These are phyloP conservation scores for Ginglymostoma cirratum DNA, from an alignment of 2,113 vertebrate species.

Conservation along the genomic window DNA sequence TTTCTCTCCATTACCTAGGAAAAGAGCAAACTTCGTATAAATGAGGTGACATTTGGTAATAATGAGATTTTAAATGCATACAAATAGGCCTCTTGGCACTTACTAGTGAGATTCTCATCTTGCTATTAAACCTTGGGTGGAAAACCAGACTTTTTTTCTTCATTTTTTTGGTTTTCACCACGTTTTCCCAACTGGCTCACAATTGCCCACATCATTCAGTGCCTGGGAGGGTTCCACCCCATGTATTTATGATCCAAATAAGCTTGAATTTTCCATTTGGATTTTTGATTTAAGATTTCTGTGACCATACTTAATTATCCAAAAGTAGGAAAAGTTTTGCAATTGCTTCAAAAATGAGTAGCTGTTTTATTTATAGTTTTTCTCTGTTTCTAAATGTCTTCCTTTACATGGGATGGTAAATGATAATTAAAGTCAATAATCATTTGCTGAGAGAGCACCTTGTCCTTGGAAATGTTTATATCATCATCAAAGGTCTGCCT, in stretches of 20 bases:
- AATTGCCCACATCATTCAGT: no score
- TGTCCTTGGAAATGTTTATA: constrained; percentile 84
- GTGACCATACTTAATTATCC: background rate
- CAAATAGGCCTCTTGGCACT: no score
- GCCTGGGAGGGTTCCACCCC: no score
- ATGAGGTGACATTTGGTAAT: no score
- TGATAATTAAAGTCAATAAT: constrained; percentile 93
- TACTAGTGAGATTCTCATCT: no score
- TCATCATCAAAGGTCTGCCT: constrained; percentile 98
- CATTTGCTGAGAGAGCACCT: constrained; percentile 96
- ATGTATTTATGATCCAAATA: background rate
- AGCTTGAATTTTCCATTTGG: background rate
- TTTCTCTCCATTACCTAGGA: no score
- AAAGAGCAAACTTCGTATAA: no score
- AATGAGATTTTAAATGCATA: no score
- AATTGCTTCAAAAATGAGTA: background rate
- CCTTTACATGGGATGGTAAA: constrained; percentile 59
- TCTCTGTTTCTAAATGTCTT: background rate
- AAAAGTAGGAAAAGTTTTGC: constrained; percentile 22
- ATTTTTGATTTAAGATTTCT: background rate
- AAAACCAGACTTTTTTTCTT: no score
- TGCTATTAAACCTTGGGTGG: no score
- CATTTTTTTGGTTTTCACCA: no score
- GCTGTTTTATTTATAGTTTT: background rate
- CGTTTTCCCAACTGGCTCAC: no score